Evolutionary conservation across 2,113 vertebrate species (phyloP).

Genomic region (Onychostruthus taczanowskii): DNA sequence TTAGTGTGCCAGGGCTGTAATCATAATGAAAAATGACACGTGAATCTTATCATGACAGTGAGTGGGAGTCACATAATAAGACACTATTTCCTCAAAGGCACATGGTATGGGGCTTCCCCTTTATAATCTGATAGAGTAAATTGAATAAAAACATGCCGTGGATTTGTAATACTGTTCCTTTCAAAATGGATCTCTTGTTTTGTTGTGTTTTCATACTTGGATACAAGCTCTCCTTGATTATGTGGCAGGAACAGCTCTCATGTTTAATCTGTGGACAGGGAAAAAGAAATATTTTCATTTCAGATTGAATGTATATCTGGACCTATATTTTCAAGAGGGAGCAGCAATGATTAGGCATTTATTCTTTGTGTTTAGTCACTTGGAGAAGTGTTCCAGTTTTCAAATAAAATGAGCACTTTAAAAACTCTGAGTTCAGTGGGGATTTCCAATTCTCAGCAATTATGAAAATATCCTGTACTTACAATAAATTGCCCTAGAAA

Average conservation of each 20-base stretch:
- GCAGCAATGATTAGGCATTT: neutral
- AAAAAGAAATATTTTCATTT: conserved; percentile 3
- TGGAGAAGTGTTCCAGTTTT: neutral
- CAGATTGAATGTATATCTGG: neutral
- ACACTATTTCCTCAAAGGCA: neutral
- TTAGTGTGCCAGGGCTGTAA: neutral
- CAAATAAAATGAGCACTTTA: neutral
- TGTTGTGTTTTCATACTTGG: neutral
- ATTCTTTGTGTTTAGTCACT: neutral
- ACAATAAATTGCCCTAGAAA: neutral
- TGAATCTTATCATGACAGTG: neutral
- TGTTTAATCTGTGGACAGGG: neutral
- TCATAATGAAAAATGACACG: conserved; percentile 2
- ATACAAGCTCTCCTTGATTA: neutral
- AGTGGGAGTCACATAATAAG: neutral
- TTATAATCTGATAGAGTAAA: neutral
- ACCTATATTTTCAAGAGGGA: neutral
- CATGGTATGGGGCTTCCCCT: neutral
- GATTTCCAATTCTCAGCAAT: neutral
- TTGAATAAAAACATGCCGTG: neutral
- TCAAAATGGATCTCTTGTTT: neutral
- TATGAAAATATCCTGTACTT: neutral
- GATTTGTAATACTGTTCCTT: neutral
- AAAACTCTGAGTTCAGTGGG: neutral
- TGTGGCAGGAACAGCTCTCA: neutral